phyloP scores from a whole-genome alignment of 2,797 vertebrate species.

The Peromyscus attwateri region DNA sequence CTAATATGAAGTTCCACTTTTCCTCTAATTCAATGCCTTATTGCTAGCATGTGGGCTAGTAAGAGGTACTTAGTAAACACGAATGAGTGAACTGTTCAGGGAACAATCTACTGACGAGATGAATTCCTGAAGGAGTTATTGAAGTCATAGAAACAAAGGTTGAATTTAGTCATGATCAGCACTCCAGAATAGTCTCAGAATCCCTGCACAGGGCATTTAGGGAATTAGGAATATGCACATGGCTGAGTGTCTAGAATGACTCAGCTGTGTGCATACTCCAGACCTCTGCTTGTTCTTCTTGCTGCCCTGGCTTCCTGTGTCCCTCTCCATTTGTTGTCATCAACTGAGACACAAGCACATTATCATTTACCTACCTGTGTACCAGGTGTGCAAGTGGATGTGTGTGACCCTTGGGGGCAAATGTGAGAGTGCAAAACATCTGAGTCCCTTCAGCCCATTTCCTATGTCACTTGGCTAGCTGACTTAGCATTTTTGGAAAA shows the following conservation, averaged over 20 bases:
- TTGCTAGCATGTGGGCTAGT: neutral
- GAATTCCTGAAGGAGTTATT: neutral
- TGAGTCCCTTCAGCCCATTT: neutral
- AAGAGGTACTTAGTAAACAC: conserved; percentile 18
- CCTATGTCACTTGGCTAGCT: neutral
- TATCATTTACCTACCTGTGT: neutral
- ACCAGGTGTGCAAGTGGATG: neutral
- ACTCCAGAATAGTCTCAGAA: conserved; percentile 13
- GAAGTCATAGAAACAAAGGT: neutral
- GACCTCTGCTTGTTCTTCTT: neutral
- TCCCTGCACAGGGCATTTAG: neutral
- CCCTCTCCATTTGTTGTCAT: neutral
- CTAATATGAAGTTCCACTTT: neutral
- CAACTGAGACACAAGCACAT: neutral
- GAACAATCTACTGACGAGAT: neutral
- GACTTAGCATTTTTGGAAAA: neutral
- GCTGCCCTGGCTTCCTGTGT: neutral
- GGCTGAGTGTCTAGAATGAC: neutral
- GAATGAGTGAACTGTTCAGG: neutral
- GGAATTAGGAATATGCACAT: no score
- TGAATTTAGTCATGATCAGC: neutral
- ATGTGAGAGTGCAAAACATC: neutral
- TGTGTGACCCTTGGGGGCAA: neutral
- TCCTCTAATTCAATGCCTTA: neutral
- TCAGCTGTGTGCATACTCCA: neutral